Conservation (phyloP, 2,113 vertebrate species). For the Engystomops pustulosus region DNA sequence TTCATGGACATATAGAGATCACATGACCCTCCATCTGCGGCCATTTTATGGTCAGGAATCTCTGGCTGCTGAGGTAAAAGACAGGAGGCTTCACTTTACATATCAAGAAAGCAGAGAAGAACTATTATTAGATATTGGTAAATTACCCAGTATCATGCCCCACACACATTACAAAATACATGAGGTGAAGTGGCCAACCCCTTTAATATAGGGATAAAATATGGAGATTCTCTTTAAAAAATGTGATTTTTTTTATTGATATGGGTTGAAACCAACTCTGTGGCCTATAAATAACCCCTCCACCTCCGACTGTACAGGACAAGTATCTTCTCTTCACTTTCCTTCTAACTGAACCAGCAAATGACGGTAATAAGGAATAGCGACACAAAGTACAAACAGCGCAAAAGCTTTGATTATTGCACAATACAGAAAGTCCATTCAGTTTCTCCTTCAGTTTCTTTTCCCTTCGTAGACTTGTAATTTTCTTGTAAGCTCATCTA, state of each 20-base stretch:
- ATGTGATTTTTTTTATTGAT: neutral
- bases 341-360: neutral
- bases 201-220: too few species aligned
- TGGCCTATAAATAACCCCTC: neutral
- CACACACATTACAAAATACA: too few species aligned
- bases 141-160: too few species aligned
- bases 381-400: neutral
- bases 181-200: neutral
- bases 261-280: neutral
- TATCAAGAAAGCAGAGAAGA: too few species aligned
- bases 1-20: too few species aligned
- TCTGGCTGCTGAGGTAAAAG: too few species aligned
- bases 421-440: neutral
- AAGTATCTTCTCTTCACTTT: neutral
- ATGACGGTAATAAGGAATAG: neutral
- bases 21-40: too few species aligned
- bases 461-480: conserved; percentile 74
- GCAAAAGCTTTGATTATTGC: conserved; percentile 24
- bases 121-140: too few species aligned
- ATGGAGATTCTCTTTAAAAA: neutral
- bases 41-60: too few species aligned
- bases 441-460: conserved; percentile 67
- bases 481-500: conserved; percentile 83
- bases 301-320: neutral
- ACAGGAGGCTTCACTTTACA: too few species aligned